These are phyloP conservation scores for Phrynocephalus vlangalii DNA, from an alignment of 2,797 vertebrate genomes.

Conservation along the genomic window DNA sequence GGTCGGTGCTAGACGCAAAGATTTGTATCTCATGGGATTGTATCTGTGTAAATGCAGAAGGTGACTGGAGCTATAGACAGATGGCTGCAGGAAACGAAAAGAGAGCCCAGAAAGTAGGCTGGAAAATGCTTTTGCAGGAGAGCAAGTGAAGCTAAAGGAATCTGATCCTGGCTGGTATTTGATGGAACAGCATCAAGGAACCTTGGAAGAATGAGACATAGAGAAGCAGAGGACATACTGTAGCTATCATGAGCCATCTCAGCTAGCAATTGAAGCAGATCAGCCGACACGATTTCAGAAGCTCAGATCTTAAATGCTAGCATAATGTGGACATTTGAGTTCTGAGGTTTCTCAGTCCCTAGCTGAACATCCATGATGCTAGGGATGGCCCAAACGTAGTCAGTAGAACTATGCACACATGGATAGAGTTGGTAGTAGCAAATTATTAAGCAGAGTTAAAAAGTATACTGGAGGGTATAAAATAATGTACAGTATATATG, in stretches of 20 bases:
- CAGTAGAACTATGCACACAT: background rate
- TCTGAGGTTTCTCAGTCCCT: background rate
- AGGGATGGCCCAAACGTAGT: background rate
- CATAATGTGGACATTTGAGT: background rate
- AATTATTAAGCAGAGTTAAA: background rate
- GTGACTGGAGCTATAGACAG: background rate
- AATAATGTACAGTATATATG: too few species aligned
- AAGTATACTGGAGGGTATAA: background rate
- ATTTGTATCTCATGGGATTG: background rate
- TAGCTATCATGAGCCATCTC: background rate
- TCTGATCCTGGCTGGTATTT: background rate
- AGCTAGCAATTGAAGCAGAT: background rate
- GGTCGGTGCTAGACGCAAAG: background rate
- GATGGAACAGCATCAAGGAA: background rate
- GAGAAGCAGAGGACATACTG: background rate
- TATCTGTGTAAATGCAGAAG: background rate
- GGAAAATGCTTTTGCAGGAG: background rate
- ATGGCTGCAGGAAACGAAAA: background rate
- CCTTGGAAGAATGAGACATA: background rate
- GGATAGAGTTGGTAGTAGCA: background rate
- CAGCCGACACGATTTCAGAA: background rate
- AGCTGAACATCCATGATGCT: background rate
- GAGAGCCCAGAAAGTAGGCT: background rate
- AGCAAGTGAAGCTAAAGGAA: background rate
- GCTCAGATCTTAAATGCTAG: background rate